These are phyloP conservation scores for Silurus aristotelis DNA, from an alignment of 2,797 vertebrate species.

Conservation along the genomic window DNA sequence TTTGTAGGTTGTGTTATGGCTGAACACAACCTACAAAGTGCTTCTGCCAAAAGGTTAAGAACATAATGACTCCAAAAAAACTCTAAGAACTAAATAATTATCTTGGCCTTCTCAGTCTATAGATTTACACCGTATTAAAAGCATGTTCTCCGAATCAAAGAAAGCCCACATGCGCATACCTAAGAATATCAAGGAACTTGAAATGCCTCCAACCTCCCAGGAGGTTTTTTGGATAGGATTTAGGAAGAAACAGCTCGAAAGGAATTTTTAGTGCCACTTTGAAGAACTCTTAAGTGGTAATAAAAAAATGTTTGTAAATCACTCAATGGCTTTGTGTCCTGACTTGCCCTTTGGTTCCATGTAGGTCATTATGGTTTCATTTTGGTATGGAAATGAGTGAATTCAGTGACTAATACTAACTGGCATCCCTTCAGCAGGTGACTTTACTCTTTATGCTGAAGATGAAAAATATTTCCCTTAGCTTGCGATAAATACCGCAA, in stretches of 20 bases:
- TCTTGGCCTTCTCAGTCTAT: background rate
- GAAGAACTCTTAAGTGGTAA: background rate
- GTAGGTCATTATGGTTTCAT: background rate
- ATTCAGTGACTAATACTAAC: conserved; percentile 22
- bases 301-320: conserved; percentile 9
- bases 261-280: background rate
- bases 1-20: background rate
- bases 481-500: conserved; percentile 34
- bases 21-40: background rate
- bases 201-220: background rate
- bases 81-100: background rate
- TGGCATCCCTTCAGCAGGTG: conserved; percentile 24
- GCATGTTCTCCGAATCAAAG: background rate
- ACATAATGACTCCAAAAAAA: background rate
- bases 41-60: background rate
- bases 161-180: background rate
- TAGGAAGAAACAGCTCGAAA: background rate
- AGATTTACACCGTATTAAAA: background rate
- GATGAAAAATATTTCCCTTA: conserved; percentile 30
- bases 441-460: conserved; percentile 23
- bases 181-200: background rate
- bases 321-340: background rate
- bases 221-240: conserved; percentile 3
- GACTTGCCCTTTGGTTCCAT: background rate
- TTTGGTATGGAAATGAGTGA: background rate